A percentile compares a stretch with the other conserved stretches of the same genome.
These are phyloP conservation scores for Ochropleura leucogaster DNA, from an alignment of 2,888 invertebrate genomes.

Conservation along the genomic window DNA sequence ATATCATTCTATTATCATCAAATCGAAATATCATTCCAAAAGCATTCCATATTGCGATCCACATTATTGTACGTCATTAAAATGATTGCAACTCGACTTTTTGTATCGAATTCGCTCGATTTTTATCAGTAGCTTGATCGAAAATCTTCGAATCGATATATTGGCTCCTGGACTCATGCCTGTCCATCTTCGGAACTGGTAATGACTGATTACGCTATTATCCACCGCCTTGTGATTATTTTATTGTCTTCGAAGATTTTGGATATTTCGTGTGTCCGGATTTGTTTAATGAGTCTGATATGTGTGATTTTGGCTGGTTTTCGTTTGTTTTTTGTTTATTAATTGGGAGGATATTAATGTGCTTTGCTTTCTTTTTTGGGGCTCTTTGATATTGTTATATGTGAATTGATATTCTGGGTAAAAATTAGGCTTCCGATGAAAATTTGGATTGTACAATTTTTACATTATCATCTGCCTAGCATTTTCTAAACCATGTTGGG, in stretches of 20 bases:
- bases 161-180: constrained; percentile 58
- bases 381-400: neutral
- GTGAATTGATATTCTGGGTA: too few relatives aligned
- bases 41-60: constrained; percentile 55
- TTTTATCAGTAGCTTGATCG: constrained; percentile 48
- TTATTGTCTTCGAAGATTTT: constrained; percentile 36
- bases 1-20: constrained; percentile 47
- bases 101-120: constrained; percentile 40
- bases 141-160: constrained; percentile 29
- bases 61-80: constrained; percentile 60
- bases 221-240: constrained; percentile 73
- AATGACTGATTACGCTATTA: constrained; percentile 69
- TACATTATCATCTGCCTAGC: too few relatives aligned
- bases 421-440: too few relatives aligned
- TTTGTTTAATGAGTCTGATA: constrained; percentile 44
- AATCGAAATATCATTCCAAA: constrained; percentile 52
- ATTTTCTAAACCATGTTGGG: too few relatives aligned
- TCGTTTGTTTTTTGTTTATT: constrained; percentile 33
- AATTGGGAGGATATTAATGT: constrained; percentile 11
- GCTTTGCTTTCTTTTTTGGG: neutral
- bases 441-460: too few relatives aligned
- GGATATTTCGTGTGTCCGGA: constrained; percentile 39
- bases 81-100: constrained; percentile 51
- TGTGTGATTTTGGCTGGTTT: constrained; percentile 28
- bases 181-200: constrained; percentile 59